phyloP scores from a whole-genome alignment of 2,797 vertebrate genomes.

The Vespertilio murinus region DNA sequence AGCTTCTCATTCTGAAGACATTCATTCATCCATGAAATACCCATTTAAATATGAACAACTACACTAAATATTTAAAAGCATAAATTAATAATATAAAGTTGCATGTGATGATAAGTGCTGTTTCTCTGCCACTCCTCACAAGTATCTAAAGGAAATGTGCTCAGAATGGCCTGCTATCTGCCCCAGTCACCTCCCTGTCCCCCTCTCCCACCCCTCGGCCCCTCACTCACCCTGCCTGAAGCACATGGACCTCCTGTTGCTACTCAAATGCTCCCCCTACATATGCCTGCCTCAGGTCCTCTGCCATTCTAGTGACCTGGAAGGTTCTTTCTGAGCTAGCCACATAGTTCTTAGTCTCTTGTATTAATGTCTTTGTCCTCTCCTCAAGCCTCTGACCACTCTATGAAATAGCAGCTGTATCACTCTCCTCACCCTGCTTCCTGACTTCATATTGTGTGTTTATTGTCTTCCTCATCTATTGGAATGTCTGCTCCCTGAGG shows the following conservation, averaged over 20 bases:
- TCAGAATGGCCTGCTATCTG: background rate
- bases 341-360: background rate
- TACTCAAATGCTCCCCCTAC: background rate
- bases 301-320: background rate
- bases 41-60: background rate
- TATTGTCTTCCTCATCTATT: background rate
- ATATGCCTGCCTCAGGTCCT: background rate
- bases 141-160: background rate
- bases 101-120: background rate
- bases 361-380: background rate
- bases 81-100: conserved; percentile 13
- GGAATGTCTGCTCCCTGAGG: background rate
- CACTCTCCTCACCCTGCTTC: background rate
- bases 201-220: background rate
- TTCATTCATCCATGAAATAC: background rate
- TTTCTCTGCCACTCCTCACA: conserved; percentile 5
- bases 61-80: background rate
- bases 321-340: background rate
- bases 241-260: background rate
- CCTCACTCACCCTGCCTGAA: accelerated
- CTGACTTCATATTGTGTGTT: background rate
- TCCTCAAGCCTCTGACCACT: background rate
- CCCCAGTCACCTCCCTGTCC: background rate
- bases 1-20: background rate
- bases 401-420: background rate